phyloP scores from a whole-genome alignment of 1,140 invertebrate species.

The Monomorium pharaonis region DNA sequence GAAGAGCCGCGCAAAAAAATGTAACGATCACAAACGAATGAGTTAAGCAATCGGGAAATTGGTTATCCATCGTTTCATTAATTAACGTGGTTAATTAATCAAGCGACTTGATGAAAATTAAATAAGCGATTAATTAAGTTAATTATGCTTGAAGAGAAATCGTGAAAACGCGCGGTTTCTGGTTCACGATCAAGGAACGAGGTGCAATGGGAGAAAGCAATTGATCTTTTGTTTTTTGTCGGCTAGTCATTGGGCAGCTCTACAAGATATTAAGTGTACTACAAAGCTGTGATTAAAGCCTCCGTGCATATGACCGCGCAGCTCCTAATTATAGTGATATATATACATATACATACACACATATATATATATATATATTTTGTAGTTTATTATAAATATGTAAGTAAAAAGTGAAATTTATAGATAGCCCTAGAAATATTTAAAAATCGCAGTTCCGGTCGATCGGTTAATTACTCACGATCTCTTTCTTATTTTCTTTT shows the following conservation, averaged over 20 bases:
- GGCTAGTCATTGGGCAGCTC: conserved; percentile 84
- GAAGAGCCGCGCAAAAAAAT: conserved; percentile 14
- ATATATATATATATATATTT: conserved; percentile 63
- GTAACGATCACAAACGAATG: conserved; percentile 9
- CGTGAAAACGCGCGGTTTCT: conserved; percentile 14
- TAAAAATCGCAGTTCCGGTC: conserved; percentile 59
- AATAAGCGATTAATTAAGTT: conserved; percentile 39
- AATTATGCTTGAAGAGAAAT: background rate
- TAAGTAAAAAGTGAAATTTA: conserved; percentile 63
- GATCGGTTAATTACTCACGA: conserved; percentile 64
- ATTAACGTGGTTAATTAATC: conserved; percentile 39
- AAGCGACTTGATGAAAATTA: conserved; percentile 18
- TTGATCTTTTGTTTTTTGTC: conserved; percentile 81
- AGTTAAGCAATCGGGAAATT: conserved; percentile 4
- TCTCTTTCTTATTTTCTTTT: conserved; percentile 43
- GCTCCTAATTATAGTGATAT: conserved; percentile 79
- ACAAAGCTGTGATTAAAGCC: conserved; percentile 84
- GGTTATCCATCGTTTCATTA: conserved; percentile 22
- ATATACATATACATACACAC: conserved; percentile 54
- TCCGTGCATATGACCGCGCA: conserved; percentile 82
- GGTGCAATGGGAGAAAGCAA: conserved; percentile 75
- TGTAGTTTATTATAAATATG: conserved; percentile 70
- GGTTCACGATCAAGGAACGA: conserved; percentile 11
- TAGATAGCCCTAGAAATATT: conserved; percentile 65
- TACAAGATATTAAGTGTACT: conserved; percentile 80